phyloP scores from a whole-genome alignment of 2,888 invertebrate genomes.

The Dicyrtoma fusca region DNA sequence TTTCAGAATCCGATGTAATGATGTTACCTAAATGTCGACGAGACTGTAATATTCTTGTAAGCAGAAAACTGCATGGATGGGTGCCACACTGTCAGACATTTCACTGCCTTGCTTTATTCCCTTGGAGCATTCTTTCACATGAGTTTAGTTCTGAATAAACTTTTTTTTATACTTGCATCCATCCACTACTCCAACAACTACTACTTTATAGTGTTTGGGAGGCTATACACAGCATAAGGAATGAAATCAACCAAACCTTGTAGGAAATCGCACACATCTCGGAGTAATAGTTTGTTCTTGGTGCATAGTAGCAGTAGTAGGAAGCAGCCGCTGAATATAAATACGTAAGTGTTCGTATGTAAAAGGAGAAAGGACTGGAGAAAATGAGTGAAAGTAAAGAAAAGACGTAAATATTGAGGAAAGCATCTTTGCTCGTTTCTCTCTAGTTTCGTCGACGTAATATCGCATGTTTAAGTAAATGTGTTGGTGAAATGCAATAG shows the following conservation, averaged over 20 bases:
- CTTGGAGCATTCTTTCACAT: conserved; percentile 9
- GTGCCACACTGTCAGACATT: conserved; percentile 18
- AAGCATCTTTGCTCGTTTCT: too few species aligned
- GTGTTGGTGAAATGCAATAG: too few species aligned
- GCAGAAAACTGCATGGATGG: conserved; percentile 3
- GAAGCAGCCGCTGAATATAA: too few species aligned
- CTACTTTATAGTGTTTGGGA: not conserved
- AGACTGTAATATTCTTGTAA: not conserved
- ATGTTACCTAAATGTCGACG: too few species aligned
- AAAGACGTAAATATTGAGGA: not conserved
- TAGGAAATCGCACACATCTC: too few species aligned
- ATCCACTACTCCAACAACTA: not conserved
- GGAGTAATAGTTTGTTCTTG: too few species aligned
- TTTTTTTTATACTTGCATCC: not conserved
- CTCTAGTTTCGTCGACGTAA: too few species aligned
- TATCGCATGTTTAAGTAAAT: too few species aligned
- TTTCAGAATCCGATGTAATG: too few species aligned
- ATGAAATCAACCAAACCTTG: too few species aligned
- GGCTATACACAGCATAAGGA: not conserved
- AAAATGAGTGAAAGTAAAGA: not conserved
- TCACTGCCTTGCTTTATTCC: not conserved
- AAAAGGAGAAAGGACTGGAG: not conserved
- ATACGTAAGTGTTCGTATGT: too few species aligned
- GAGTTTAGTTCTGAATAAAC: conserved; percentile 23
- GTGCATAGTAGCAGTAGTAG: too few species aligned